Evolutionary conservation across 2,797 vertebrate genomes (phyloP).

Genomic region (Falco berigora): DNA sequence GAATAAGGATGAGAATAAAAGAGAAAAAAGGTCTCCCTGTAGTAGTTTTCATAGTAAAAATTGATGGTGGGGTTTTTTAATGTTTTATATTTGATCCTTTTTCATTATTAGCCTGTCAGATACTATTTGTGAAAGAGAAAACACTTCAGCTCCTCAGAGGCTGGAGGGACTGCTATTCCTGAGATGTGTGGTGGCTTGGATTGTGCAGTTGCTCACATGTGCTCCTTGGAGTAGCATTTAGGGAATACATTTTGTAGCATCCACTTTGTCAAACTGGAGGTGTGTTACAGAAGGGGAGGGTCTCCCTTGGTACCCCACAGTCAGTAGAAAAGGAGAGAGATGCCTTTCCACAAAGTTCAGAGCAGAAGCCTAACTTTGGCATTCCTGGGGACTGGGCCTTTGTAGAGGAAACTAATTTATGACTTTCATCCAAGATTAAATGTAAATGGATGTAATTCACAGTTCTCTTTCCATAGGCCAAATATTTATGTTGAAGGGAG

Average conservation of each 20-base stretch:
- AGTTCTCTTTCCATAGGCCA: neutral
- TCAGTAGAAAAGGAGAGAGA: neutral
- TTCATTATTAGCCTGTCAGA: neutral
- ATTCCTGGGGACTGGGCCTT: neutral
- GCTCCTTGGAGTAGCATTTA: neutral
- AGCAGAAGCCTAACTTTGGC: neutral
- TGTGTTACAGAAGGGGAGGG: neutral
- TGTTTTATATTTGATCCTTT: neutral
- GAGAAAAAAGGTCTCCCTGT: neutral
- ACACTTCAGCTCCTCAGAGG: neutral
- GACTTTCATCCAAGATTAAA: neutral
- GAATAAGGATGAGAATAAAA: neutral
- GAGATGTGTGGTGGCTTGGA: neutral
- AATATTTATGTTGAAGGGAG: neutral
- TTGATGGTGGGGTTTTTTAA: neutral
- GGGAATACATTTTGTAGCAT: neutral
- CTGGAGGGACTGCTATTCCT: neutral
- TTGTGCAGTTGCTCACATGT: neutral
- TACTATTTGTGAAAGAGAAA: neutral
- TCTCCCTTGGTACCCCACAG: rapidly evolving
- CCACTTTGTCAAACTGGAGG: neutral
- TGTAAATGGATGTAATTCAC: neutral
- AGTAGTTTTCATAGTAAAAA: neutral
- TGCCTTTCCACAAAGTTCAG: neutral
- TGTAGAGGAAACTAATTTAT: neutral